Conservation (phyloP, 2,888 invertebrate species). For the Lottia gigantea region DNA sequence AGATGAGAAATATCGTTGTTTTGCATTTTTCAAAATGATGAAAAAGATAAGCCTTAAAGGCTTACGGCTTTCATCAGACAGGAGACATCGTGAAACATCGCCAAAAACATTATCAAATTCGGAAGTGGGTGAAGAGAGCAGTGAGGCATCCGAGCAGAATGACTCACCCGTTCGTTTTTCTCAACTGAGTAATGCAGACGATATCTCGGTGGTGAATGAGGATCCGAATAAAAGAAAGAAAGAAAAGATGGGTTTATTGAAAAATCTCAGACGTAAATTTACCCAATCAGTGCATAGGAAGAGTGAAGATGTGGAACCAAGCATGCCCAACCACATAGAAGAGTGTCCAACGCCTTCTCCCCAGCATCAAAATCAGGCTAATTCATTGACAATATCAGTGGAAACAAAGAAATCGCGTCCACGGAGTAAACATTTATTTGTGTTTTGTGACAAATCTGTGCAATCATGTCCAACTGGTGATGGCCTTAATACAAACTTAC, state of each 20-base stretch:
- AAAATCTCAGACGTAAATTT: slow-evolving; percentile 48
- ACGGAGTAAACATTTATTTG: slow-evolving; percentile 40
- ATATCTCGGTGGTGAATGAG: slow-evolving; percentile 33
- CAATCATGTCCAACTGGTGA: slow-evolving; percentile 49
- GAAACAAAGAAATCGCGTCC: slow-evolving; percentile 46
- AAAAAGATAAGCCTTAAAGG: slow-evolving; percentile 49
- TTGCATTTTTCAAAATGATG: slow-evolving; percentile 41
- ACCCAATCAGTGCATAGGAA: slow-evolving; percentile 46
- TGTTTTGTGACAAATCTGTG: slow-evolving; percentile 47
- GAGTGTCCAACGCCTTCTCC: slow-evolving; percentile 28
- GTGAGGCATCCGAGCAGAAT: slow-evolving; percentile 25
- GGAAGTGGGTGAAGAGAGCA: slow-evolving; percentile 23
- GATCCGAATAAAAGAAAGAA: slow-evolving; percentile 41
- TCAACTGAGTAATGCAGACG: slow-evolving; percentile 36
- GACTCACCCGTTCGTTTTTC: slow-evolving; percentile 31
- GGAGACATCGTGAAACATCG: slow-evolving; percentile 23
- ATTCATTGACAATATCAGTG: slow-evolving; percentile 27
- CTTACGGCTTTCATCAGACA: slow-evolving; percentile 41
- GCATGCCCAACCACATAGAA: slow-evolving; percentile 37
- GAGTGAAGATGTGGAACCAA: slow-evolving; percentile 33
- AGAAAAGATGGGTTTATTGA: slow-evolving; percentile 52
- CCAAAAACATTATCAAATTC: slow-evolving; percentile 26
- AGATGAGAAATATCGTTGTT: slow-evolving; percentile 22
- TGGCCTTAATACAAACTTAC: slow-evolving; percentile 49
- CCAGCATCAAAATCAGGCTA: slow-evolving; percentile 28